These are phyloP conservation scores for Cistogaster globosa DNA, from an alignment of 2,888 invertebrate species.

Conservation along the genomic window DNA sequence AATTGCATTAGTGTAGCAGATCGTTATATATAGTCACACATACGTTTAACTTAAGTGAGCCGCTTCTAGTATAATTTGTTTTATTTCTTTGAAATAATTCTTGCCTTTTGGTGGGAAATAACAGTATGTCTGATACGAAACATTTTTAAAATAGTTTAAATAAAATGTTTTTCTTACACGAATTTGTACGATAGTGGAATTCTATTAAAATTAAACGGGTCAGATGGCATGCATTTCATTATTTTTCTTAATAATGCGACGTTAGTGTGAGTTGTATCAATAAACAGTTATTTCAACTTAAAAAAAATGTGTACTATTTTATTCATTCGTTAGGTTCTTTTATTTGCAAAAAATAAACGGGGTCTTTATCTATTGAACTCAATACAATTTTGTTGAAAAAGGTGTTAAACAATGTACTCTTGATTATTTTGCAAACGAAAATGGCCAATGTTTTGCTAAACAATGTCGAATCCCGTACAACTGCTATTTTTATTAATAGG, in stretches of 20 bases:
- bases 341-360: no score
- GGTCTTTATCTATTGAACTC: no score
- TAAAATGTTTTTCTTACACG: background rate
- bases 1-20: conserved; percentile 66
- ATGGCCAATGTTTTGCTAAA: no score
- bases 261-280: background rate
- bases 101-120: conserved; percentile 49
- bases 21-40: conserved; percentile 56
- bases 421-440: no score
- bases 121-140: conserved; percentile 52
- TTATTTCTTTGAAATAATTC: conserved; percentile 27
- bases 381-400: no score
- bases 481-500: no score
- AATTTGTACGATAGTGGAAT: background rate
- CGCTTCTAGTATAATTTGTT: conserved; percentile 13
- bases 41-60: conserved; percentile 33
- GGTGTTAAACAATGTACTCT: no score
- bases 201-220: conserved; percentile 20
- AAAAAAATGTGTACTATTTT: no score
- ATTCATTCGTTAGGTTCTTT: background rate
- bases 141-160: conserved; percentile 12
- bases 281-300: background rate
- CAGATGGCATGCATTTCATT: background rate
- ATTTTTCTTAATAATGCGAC: background rate
- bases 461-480: no score